These are phyloP conservation scores for Rhagonycha lutea DNA, from an alignment of 2,888 invertebrate species.

Conservation along the genomic window DNA sequence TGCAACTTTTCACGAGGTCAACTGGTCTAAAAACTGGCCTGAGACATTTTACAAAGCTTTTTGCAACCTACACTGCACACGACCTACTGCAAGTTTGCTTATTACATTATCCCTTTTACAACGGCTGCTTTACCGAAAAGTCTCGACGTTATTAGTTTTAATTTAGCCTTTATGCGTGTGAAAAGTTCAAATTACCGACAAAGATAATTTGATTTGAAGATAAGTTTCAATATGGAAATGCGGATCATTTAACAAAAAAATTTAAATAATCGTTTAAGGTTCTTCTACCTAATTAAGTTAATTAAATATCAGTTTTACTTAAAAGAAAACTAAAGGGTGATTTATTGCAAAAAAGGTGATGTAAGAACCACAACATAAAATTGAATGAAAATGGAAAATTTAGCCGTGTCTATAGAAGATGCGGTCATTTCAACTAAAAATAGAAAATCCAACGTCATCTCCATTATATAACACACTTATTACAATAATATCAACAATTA, in stretches of 20 bases:
- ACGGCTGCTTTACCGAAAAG: not conserved
- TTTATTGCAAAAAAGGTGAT: not conserved
- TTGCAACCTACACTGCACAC: conserved; percentile 21
- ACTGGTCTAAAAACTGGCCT: conserved; percentile 32
- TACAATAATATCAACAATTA: not conserved
- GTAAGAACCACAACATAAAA: not conserved
- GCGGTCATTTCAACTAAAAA: not conserved
- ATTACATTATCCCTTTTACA: not conserved
- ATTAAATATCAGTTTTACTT: not conserved
- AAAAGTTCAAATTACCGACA: not conserved
- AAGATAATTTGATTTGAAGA: not conserved
- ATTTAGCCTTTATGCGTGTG: not conserved
- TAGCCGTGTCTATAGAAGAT: not conserved
- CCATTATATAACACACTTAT: not conserved
- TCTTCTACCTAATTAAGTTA: not conserved
- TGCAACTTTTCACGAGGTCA: conserved; percentile 33
- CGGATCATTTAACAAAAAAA: not conserved
- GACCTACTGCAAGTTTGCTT: conserved; percentile 20
- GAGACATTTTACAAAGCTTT: conserved; percentile 30
- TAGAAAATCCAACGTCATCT: not conserved
- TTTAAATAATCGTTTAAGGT: not conserved
- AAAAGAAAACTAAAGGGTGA: not conserved
- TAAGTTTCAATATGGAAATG: not conserved
- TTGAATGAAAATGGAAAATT: not conserved
- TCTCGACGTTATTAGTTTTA: not conserved